Percentiles rank a stretch among this genome's conserved stretches.
phyloP scores from a whole-genome alignment of 2,113 vertebrate species.

The Neotragus pygmaeus region DNA sequence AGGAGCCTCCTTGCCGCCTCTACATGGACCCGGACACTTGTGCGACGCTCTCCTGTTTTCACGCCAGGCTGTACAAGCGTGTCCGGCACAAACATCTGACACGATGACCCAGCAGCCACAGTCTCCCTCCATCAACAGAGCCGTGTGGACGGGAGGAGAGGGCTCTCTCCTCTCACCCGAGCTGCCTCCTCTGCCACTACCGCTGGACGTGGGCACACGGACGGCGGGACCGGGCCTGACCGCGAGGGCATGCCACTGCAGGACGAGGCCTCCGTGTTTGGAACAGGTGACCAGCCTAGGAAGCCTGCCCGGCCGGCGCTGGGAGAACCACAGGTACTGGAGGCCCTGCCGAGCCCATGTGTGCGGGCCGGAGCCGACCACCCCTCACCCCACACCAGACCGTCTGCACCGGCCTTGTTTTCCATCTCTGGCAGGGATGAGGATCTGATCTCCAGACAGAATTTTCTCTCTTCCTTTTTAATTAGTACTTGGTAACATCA shows the following conservation, averaged over 20 bases:
- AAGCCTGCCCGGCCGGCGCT: not conserved
- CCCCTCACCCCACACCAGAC: not conserved
- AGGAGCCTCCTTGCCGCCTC: not conserved
- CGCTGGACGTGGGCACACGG: accelerated
- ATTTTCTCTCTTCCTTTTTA: slow-evolving; percentile 81
- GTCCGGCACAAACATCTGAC: accelerated
- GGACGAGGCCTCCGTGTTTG: not conserved
- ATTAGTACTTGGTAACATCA: slow-evolving; percentile 83
- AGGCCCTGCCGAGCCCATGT: not conserved
- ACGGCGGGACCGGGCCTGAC: not conserved
- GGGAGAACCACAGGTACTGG: accelerated
- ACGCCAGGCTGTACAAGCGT: accelerated
- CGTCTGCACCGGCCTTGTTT: slow-evolving; percentile 69
- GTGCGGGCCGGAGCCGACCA: slow-evolving; percentile 28
- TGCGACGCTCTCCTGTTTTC: accelerated
- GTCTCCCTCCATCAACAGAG: not conserved
- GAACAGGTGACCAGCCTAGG: not conserved
- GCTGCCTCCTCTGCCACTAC: not conserved
- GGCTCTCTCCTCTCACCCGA: not conserved
- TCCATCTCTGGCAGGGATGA: slow-evolving; percentile 71
- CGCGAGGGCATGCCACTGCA: accelerated
- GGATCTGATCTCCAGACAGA: slow-evolving; percentile 77
- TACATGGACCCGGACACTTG: accelerated
- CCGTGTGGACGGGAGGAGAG: accelerated
- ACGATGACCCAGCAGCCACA: not conserved